Percentiles rank a stretch among this genome's conserved stretches.
These are phyloP conservation scores for Oscheius myriophilus DNA, from an alignment of 2,888 invertebrate genomes.

Conservation along the genomic window DNA sequence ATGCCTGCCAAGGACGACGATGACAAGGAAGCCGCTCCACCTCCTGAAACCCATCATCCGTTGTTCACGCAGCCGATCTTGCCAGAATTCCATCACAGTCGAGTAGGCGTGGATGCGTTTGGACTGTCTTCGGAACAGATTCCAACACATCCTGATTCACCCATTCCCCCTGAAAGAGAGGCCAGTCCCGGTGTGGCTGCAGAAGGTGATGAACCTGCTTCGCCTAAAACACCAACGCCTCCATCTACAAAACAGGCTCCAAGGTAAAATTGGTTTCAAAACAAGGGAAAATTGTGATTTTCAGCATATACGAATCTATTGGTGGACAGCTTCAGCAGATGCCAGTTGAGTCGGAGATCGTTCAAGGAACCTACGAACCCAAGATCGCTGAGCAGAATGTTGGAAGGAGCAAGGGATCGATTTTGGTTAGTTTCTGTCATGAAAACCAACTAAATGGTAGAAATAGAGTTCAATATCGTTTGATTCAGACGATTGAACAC, in stretches of 20 bases:
- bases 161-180: neutral
- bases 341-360: conserved; percentile 42
- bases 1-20: conserved; percentile 58
- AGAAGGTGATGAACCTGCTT: conserved; percentile 5
- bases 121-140: conserved; percentile 46
- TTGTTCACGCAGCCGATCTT: conserved; percentile 41
- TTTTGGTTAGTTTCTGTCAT: conserved; percentile 69
- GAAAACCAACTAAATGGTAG: too few relatives aligned
- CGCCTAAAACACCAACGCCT: conserved; percentile 32
- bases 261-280: neutral
- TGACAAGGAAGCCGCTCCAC: conserved; percentile 40
- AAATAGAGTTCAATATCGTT: too few relatives aligned
- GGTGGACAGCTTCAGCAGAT: conserved; percentile 45
- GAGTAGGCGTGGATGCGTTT: conserved; percentile 63
- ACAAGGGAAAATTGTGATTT: too few relatives aligned
- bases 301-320: conserved; percentile 57
- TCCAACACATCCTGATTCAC: neutral
- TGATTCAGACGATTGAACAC: too few relatives aligned
- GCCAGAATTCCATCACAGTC: conserved; percentile 56
- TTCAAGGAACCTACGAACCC: conserved; percentile 60
- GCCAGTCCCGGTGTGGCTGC: neutral
- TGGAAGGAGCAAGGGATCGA: conserved; percentile 62
- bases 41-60: conserved; percentile 31
- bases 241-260: conserved; percentile 37
- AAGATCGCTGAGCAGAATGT: conserved; percentile 68